phyloP scores from a whole-genome alignment of 1,140 invertebrate genomes.

The Plutomurus gul region DNA sequence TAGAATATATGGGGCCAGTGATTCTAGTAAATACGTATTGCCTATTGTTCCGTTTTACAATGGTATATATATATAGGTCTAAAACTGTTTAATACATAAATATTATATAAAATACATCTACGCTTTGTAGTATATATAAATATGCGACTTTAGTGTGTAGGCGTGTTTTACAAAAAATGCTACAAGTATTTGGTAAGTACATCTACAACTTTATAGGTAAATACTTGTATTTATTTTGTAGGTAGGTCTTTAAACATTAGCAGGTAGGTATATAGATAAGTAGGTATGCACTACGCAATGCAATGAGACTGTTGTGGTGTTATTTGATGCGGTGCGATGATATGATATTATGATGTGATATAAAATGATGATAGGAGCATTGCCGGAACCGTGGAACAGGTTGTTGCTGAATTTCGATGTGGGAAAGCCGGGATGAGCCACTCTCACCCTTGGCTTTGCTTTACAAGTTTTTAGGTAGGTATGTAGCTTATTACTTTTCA shows the following conservation, averaged over 20 bases:
- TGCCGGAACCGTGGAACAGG: constrained; percentile 43
- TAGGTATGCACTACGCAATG: no score
- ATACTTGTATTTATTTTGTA: no score
- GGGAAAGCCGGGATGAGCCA: constrained; percentile 44
- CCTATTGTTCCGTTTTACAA: no score
- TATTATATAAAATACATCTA: no score
- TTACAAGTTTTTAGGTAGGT: constrained; percentile 27
- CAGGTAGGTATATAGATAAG: background rate
- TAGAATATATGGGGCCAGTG: no score
- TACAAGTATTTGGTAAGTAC: background rate
- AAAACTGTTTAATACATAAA: no score
- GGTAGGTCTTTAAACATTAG: background rate
- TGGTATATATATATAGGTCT: no score
- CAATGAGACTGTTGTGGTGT: background rate
- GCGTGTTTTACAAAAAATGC: no score
- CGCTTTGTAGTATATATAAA: no score
- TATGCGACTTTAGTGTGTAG: no score
- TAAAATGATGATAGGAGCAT: constrained; percentile 24
- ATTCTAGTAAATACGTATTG: no score
- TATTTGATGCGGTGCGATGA: constrained; percentile 26
- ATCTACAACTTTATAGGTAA: background rate
- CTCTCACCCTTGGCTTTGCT: constrained; percentile 48
- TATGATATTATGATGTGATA: constrained; percentile 30
- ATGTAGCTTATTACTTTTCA: constrained; percentile 18
- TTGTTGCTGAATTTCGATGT: constrained; percentile 34